Conservation (phyloP, 2,113 vertebrate species). For the Salminus brasiliensis region DNA sequence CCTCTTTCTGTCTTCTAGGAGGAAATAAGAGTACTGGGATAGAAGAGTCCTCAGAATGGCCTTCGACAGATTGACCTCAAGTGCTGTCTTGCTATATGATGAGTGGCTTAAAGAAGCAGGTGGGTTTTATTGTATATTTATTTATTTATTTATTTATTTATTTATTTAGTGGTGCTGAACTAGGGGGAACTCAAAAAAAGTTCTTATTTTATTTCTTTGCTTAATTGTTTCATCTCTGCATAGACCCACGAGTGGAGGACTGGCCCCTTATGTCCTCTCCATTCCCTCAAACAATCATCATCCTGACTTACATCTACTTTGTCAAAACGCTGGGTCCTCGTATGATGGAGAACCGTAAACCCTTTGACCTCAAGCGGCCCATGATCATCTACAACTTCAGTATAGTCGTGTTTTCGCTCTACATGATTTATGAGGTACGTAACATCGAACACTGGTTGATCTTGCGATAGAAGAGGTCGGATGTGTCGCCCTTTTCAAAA, state of each 20-base stretch:
- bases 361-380: slow-evolving; percentile 82
- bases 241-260: slow-evolving; percentile 84
- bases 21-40: not conserved
- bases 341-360: slow-evolving; percentile 88
- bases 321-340: slow-evolving; percentile 83
- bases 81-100: slow-evolving; percentile 80
- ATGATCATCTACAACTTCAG: slow-evolving; percentile 84
- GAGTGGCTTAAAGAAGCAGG: slow-evolving; percentile 85
- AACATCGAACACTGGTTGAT: not conserved
- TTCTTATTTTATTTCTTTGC: not conserved
- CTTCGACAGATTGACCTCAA: slow-evolving; percentile 79
- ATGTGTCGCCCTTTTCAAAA: not conserved
- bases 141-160: too few species aligned
- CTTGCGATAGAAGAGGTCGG: not conserved
- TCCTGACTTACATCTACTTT: slow-evolving; percentile 84
- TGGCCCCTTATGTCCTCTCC: slow-evolving; percentile 87
- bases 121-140: slow-evolving; percentile 60
- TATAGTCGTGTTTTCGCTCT: slow-evolving; percentile 82
- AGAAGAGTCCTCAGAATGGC: slow-evolving; percentile 72
- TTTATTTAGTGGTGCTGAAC: too few species aligned
- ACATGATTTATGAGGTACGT: slow-evolving; percentile 87
- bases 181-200: not conserved
- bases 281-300: slow-evolving; percentile 81
- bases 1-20: slow-evolving; percentile 18
- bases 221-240: not conserved